These are phyloP conservation scores for Tenebrio molitor DNA, from an alignment of 1,140 invertebrate species.

Conservation along the genomic window DNA sequence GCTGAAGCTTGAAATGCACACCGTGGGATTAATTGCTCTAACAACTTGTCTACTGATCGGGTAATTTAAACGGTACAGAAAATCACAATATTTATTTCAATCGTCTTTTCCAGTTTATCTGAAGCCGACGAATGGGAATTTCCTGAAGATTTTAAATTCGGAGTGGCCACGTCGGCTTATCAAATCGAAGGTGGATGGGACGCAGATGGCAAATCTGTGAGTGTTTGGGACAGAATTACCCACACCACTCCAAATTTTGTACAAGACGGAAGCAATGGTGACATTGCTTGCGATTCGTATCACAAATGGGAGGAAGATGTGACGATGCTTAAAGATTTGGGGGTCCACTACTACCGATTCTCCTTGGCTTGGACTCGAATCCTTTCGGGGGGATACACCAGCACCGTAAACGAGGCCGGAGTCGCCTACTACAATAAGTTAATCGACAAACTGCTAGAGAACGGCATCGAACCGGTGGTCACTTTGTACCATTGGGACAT, in stretches of 20 bases:
- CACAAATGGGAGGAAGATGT: conserved; percentile 72
- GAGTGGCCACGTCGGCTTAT: conserved; percentile 63
- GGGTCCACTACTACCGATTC: conserved; percentile 70
- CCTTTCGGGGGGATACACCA: conserved; percentile 52
- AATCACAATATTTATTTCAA: no score
- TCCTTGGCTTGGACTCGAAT: conserved; percentile 75
- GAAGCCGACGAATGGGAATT: conserved; percentile 62
- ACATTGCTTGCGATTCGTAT: conserved; percentile 73
- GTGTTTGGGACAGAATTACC: conserved; percentile 29
- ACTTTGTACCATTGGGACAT: conserved; percentile 68
- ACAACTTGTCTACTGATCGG: conserved; percentile 1
- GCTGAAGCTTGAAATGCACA: no score
- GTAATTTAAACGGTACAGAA: no score
- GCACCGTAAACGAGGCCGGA: conserved; percentile 46
- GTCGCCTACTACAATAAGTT: conserved; percentile 72
- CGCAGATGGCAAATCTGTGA: conserved; percentile 64
- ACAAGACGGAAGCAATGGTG: conserved; percentile 60
- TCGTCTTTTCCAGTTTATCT: neutral
- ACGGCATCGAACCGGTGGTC: conserved; percentile 69
- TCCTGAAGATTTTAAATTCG: conserved; percentile 67
- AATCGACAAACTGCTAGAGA: conserved; percentile 67
- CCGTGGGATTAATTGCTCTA: no score
- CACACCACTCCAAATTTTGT: neutral
- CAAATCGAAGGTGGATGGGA: conserved; percentile 67
- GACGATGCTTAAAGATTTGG: conserved; percentile 66